Evolutionary conservation across 2,888 invertebrate genomes (phyloP), one percentile per base, ranked within the genome.

Genomic region (Clanis bilineata): DNA sequence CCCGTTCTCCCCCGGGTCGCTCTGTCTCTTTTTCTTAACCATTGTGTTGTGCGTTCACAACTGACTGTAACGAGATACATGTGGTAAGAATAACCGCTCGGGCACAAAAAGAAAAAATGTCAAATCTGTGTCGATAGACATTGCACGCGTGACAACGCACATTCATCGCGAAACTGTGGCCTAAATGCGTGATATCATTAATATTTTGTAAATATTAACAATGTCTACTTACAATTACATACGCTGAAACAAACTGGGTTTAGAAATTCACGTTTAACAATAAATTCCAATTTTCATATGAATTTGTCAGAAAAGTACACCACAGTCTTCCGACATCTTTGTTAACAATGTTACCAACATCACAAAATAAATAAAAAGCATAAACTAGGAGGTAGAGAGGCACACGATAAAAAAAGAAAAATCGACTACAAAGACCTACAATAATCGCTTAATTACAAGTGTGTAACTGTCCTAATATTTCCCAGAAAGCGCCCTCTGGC

Each of bases 11-110:
- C 92, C 92, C 38, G 93, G 94, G 72, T 95, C 95, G 68, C 93
- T 93, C 80, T 96, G 95, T 83, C 95, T 94, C 92, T 95, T 94
- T 92, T 95, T 96, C 88, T 95, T 96, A 61, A 94, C 95, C 96
- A 96, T 96, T 82, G 83, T 91, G 77, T 77, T 79, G 73, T 69
- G 81, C 83, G 79, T 85, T 76, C 72, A 77, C 69, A 75, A 81
- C 79, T 77, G 81, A 80, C 90, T 91, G 90, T 91, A 91, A 91
- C 83, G 79, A 88, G 90, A 91, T 90, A 90, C 88, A 85, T 78
- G 83, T 85, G 83, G 82, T 89, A 91, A 88, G 88, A 90, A 90
- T 89, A 91, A 88, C 87, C 82, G 77, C 83, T 83, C 76, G 81
- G 81, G 76, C 77, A 86, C 87, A 91, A 91, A 91, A 91, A 91